Evolutionary conservation across 2,888 invertebrate species (phyloP).

Genomic region (Andrena marginata): DNA sequence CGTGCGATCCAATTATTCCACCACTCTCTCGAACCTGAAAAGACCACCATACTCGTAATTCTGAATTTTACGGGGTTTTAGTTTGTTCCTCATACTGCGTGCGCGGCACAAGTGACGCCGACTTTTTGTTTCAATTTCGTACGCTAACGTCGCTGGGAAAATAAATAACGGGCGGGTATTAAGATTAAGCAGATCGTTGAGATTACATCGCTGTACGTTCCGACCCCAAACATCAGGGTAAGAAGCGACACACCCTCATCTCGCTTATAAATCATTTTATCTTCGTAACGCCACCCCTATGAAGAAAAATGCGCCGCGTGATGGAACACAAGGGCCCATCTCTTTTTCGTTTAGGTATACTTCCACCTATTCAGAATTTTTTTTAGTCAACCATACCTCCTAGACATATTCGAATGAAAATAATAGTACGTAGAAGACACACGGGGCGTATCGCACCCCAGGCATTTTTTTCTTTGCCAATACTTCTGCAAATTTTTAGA

Average conservation of each 20-base stretch:
- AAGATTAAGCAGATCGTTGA: constrained; percentile 38
- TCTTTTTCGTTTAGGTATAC: constrained; percentile 41
- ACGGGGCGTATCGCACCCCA: too few relatives aligned
- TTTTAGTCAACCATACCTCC: neutral
- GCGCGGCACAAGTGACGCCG: neutral
- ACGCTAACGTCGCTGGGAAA: too few relatives aligned
- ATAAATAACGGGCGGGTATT: constrained; percentile 5
- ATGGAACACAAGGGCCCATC: constrained; percentile 18
- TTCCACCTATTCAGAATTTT: constrained; percentile 2
- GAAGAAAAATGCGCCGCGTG: constrained; percentile 46
- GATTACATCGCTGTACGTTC: constrained; percentile 26
- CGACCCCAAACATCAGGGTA: constrained; percentile 6
- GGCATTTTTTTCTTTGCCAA: too few relatives aligned
- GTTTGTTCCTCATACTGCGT: neutral
- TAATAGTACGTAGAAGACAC: too few relatives aligned
- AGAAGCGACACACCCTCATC: constrained; percentile 41
- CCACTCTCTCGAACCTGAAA: constrained; percentile 11
- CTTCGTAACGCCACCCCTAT: constrained; percentile 38
- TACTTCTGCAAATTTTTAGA: too few relatives aligned
- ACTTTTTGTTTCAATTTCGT: constrained; percentile 22
- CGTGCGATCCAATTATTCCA: constrained; percentile 27
- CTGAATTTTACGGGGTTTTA: neutral
- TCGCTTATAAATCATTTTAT: constrained; percentile 61
- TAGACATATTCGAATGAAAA: neutral
- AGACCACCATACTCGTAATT: neutral